Percentiles rank a stretch among this genome's conserved stretches.
These are phyloP conservation scores for Agrochola macilenta DNA, from an alignment of 2,888 invertebrate genomes.

Conservation along the genomic window DNA sequence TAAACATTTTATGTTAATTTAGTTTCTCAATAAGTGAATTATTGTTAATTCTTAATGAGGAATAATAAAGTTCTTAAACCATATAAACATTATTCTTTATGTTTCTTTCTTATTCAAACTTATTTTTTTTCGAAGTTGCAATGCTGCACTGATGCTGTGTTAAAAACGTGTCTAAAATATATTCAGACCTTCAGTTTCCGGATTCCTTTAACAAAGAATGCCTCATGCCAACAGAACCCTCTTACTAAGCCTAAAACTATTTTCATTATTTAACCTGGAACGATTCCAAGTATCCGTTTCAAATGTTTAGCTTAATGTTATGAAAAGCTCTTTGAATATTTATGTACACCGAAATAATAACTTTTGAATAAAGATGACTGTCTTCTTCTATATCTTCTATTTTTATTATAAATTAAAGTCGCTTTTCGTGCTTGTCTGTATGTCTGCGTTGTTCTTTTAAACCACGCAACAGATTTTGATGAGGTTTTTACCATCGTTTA, in stretches of 20 bases:
- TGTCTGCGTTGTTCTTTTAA: too few species aligned
- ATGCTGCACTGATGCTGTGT: background rate
- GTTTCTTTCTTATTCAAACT: too few species aligned
- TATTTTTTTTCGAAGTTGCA: background rate
- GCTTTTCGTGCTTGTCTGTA: too few species aligned
- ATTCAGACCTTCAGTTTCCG: constrained; percentile 1
- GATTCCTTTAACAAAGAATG: constrained; percentile 22
- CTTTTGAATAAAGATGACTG: constrained; percentile 18
- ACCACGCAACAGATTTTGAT: too few species aligned
- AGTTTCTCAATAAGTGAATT: too few species aligned
- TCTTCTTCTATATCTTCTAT: background rate
- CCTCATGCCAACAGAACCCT: constrained; percentile 12
- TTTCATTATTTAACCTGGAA: constrained; percentile 54
- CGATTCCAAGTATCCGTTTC: constrained; percentile 48
- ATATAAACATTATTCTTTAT: too few species aligned
- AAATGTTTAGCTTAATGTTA: constrained; percentile 46
- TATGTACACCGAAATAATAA: constrained; percentile 11
- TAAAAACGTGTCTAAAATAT: constrained; percentile 3
- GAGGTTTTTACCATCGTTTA: too few species aligned
- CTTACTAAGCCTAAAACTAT: constrained; percentile 27
- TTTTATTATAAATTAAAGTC: too few species aligned
- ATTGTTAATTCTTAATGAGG: too few species aligned
- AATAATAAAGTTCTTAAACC: too few species aligned
- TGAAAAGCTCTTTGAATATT: constrained; percentile 47
- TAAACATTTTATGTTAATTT: too few species aligned